phyloP scores from a whole-genome alignment of 2,888 invertebrate species.

The Scaptomyza caliginosa region DNA sequence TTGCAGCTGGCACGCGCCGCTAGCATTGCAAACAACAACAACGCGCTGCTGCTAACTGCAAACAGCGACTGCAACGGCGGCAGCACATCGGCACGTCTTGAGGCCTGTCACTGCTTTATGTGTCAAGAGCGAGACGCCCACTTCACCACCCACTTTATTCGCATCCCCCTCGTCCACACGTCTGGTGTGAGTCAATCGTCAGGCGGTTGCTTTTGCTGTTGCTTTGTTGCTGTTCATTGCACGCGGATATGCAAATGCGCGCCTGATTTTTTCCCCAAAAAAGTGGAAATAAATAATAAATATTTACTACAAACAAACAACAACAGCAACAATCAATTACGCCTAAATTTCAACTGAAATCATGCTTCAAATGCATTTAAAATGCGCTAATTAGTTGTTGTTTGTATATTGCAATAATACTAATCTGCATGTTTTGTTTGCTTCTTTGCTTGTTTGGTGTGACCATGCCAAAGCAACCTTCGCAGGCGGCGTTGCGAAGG shows the following conservation, averaged over 20 bases:
- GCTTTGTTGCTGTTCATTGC: conserved; percentile 18
- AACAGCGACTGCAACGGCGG: conserved; percentile 10
- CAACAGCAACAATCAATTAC: conserved; percentile 26
- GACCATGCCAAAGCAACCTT: conserved; percentile 67
- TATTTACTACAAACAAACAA: neutral
- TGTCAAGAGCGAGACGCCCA: conserved; percentile 62
- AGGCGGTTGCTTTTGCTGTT: conserved; percentile 8
- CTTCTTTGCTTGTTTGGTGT: conserved; percentile 18
- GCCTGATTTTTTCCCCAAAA: conserved; percentile 39
- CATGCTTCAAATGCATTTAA: conserved; percentile 37
- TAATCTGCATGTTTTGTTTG: conserved; percentile 5
- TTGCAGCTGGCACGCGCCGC: conserved; percentile 49
- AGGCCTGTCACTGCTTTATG: conserved; percentile 56
- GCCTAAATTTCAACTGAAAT: conserved; percentile 19
- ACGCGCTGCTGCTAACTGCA: neutral
- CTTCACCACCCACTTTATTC: neutral
- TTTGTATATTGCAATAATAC: conserved; percentile 2
- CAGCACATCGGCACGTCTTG: conserved; percentile 55
- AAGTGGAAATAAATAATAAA: conserved; percentile 5
- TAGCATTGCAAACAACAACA: conserved; percentile 47
- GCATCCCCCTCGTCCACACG: neutral
- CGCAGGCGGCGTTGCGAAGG: conserved; percentile 62
- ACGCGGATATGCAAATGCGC: conserved; percentile 61
- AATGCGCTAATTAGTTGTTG: conserved; percentile 6
- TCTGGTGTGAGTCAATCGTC: neutral